Evolutionary conservation across 2,113 vertebrate genomes (phyloP).

Genomic region (Otocyon megalotis): DNA sequence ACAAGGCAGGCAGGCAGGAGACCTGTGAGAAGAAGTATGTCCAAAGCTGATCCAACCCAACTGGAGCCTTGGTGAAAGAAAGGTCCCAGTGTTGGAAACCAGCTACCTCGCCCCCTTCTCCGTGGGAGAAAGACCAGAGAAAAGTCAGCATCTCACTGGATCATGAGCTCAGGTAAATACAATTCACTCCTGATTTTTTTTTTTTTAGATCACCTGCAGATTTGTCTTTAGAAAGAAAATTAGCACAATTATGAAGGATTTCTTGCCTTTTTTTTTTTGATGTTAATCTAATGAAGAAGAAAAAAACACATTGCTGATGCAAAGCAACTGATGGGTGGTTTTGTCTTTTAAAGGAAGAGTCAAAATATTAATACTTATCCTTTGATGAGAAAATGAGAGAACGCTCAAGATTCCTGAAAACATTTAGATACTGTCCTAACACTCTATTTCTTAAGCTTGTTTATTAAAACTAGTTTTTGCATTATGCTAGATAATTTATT

Average conservation of each 20-base stretch:
- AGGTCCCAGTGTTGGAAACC: too few species aligned
- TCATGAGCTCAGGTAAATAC: neutral
- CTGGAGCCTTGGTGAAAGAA: neutral
- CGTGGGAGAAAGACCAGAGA: neutral
- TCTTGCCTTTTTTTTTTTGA: neutral
- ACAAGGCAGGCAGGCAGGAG: neutral
- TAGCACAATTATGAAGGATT: neutral
- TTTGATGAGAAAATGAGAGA: conserved; percentile 59
- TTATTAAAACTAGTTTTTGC: conserved; percentile 62
- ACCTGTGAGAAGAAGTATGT: neutral
- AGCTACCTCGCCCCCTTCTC: neutral
- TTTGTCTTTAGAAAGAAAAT: neutral
- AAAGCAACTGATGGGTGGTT: neutral
- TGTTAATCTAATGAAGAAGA: neutral
- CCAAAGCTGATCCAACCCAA: neutral
- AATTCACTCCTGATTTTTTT: neutral
- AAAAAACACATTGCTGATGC: neutral
- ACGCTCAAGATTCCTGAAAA: neutral
- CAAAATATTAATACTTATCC: conserved; percentile 49
- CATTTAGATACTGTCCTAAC: neutral
- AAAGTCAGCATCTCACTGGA: neutral
- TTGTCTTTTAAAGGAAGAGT: conserved; percentile 62
- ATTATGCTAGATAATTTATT: conserved; percentile 47
- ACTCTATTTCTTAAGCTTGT: conserved; percentile 50
- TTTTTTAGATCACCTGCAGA: neutral